phyloP scores from a whole-genome alignment of 2,888 invertebrate species.

The Philaethria dido region DNA sequence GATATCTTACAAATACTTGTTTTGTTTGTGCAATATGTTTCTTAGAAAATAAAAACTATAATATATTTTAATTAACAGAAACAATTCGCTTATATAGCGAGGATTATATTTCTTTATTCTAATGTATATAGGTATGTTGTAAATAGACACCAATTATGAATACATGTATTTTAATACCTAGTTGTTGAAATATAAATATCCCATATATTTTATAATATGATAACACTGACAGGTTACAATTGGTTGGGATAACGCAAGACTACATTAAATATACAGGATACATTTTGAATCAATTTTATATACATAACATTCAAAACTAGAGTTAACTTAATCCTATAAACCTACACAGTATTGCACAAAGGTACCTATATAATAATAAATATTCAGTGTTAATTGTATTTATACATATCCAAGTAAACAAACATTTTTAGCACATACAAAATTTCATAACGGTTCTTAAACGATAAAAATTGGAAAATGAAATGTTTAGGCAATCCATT shows the following conservation, averaged over 20 bases:
- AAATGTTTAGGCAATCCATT: no score
- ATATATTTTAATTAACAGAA: neutral
- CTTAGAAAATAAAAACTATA: no score
- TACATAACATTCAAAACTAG: neutral
- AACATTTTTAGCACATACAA: neutral
- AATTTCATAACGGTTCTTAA: no score
- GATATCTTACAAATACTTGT: no score
- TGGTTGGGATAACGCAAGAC: no score
- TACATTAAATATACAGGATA: neutral
- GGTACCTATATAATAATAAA: neutral
- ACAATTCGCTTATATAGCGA: no score
- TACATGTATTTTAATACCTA: neutral
- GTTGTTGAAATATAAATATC: neutral
- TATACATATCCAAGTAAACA: no score
- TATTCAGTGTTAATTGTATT: no score
- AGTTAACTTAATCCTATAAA: neutral
- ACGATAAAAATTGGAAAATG: neutral
- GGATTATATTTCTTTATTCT: no score
- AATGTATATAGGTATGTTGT: no score
- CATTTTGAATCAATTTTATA: neutral
- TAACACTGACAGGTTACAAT: no score
- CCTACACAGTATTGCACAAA: neutral
- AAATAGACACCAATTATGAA: neutral
- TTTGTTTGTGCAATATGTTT: no score
- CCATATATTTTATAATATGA: neutral